phyloP scores from a whole-genome alignment of 2,113 vertebrate genomes.

The Malurus elegans region DNA sequence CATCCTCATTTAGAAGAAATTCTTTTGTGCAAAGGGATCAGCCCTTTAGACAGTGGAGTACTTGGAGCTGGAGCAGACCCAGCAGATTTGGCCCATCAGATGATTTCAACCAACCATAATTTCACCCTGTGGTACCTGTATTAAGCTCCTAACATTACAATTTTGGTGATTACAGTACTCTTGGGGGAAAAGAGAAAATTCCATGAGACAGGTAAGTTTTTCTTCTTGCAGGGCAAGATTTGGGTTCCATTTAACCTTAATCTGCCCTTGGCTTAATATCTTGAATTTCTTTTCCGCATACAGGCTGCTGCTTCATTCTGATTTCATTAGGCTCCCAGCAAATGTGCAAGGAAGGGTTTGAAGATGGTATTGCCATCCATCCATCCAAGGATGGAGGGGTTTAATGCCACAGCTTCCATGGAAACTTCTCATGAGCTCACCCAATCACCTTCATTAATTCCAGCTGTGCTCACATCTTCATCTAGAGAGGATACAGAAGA shows the following conservation, averaged over 20 bases:
- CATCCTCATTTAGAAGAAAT: not conserved
- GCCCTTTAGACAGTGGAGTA: not conserved
- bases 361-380: not conserved
- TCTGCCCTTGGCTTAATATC: not conserved
- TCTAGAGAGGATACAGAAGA: not conserved
- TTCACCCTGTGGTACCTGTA: not conserved
- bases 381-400: not conserved
- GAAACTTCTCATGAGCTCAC: not conserved
- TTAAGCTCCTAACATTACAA: not conserved
- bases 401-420: not conserved
- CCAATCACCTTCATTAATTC: not conserved
- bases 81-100: not conserved
- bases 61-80: not conserved
- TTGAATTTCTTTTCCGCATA: not conserved
- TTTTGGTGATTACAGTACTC: not conserved
- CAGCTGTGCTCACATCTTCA: not conserved
- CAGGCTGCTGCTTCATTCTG: not conserved
- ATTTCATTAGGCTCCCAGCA: not conserved
- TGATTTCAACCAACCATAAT: not conserved
- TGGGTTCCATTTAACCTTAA: not conserved
- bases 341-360: not conserved
- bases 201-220: not conserved
- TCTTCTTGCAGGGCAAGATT: not conserved
- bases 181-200: not conserved
- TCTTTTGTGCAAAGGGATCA: not conserved